phyloP scores from a whole-genome alignment of 2,888 invertebrate species.

The Eugnorisma glareosa region DNA sequence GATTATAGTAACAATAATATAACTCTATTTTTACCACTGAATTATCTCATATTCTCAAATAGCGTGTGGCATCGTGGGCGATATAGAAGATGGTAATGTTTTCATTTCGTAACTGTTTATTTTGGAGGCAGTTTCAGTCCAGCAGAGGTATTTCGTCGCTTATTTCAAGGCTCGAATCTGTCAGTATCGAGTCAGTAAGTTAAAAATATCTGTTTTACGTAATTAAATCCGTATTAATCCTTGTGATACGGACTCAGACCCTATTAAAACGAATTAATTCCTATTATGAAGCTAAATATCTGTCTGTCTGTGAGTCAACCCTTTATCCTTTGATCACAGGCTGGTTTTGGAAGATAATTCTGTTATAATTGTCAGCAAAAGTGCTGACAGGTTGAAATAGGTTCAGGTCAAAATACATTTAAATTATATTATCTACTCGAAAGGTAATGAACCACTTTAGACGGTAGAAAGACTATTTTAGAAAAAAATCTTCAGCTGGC shows the following conservation, averaged over 20 bases:
- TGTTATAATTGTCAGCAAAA: neutral
- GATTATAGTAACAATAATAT: neutral
- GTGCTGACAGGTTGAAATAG: constrained; percentile 20
- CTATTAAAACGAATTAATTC: constrained; percentile 50
- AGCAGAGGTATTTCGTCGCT: neutral
- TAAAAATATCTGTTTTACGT: constrained; percentile 47
- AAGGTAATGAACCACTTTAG: neutral
- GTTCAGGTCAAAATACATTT: neutral
- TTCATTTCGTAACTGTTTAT: neutral
- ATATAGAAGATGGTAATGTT: neutral
- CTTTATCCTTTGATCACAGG: constrained; percentile 41
- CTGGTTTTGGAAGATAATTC: constrained; percentile 12
- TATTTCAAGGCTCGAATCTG: constrained; percentile 8
- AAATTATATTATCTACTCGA: neutral
- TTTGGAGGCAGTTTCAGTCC: neutral
- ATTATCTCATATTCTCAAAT: neutral
- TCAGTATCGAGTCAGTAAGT: constrained; percentile 20
- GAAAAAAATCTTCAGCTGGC: neutral
- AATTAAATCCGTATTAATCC: constrained; percentile 49
- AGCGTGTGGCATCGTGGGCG: neutral
- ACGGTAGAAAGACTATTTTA: neutral
- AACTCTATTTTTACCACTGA: neutral
- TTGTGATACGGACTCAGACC: constrained; percentile 15
- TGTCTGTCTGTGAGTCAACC: constrained; percentile 18
- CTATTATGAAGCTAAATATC: constrained; percentile 36